Percentiles rank a stretch among this genome's conserved stretches.
These are phyloP conservation scores for Vesta saturnalis DNA, from an alignment of 2,888 invertebrate species.

Conservation along the genomic window DNA sequence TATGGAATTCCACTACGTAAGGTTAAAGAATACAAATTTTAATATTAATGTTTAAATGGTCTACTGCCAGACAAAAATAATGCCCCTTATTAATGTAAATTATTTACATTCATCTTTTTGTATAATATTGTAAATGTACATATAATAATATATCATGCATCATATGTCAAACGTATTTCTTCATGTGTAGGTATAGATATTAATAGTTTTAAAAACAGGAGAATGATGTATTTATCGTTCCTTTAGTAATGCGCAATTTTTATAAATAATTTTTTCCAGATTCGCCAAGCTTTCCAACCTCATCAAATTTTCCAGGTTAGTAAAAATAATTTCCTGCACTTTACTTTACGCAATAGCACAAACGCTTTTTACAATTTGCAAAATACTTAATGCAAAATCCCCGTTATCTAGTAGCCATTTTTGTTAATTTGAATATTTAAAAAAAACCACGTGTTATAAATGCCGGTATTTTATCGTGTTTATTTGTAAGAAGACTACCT, in stretches of 20 bases:
- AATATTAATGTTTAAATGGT: no score
- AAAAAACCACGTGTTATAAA: conserved; percentile 7
- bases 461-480: not conserved
- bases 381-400: not conserved
- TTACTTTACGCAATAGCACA: not conserved
- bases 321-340: not conserved
- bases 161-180: no score
- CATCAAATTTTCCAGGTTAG: conserved; percentile 24
- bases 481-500: not conserved
- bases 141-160: no score
- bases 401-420: not conserved
- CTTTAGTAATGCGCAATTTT: conserved; percentile 3
- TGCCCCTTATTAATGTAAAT: no score
- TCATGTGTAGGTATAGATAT: no score
- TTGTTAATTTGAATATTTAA: not conserved
- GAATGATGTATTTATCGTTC: no score
- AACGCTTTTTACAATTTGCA: not conserved
- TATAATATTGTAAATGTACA: no score
- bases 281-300: conserved; percentile 17
- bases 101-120: no score
- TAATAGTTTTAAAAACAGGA: no score
- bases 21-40: no score
- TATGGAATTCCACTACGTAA: no score
- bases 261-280: conserved; percentile 18
- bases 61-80: no score